These are phyloP conservation scores for Pyrochroa serraticornis DNA, from an alignment of 2,888 invertebrate species.

Conservation along the genomic window DNA sequence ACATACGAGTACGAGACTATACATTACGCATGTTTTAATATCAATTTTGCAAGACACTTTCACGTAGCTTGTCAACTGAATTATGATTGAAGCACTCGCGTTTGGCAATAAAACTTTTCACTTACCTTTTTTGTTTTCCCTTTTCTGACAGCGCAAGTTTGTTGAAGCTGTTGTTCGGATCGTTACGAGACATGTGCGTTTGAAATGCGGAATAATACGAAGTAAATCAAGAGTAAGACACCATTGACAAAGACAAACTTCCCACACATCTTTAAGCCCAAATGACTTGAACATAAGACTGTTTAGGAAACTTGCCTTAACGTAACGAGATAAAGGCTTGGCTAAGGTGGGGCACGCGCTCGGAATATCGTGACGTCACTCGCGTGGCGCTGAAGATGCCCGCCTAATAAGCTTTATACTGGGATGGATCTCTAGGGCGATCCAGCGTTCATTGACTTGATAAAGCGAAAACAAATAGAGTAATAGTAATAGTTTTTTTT, in stretches of 20 bases:
- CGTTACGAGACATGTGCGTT: conserved; percentile 6
- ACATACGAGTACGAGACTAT: too few species aligned
- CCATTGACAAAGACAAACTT: conserved; percentile 48
- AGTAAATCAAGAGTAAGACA: conserved; percentile 30
- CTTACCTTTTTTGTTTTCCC: conserved; percentile 10
- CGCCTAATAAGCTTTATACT: conserved; percentile 28
- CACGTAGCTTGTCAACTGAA: background rate
- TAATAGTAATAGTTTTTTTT: too few species aligned
- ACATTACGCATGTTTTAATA: too few species aligned
- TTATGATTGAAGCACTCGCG: background rate
- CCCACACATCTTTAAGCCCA: conserved; percentile 47
- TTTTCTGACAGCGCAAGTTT: too few species aligned
- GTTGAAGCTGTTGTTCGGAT: too few species aligned
- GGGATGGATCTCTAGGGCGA: too few species aligned
- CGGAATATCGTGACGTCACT: conserved; percentile 42
- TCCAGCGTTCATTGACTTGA: conserved; percentile 21
- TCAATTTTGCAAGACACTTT: too few species aligned
- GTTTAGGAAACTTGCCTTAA: conserved; percentile 55
- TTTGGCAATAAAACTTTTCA: conserved; percentile 1
- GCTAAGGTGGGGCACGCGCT: conserved; percentile 58
- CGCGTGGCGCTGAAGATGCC: conserved; percentile 39
- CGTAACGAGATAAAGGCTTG: conserved; percentile 52
- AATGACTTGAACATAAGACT: conserved; percentile 44
- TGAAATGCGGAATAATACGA: conserved; percentile 24
- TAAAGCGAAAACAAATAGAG: conserved; percentile 7